Base-by-base conservation (phyloP, 2,797 vertebrate species). In the Pangasius krempfi region DNA sequence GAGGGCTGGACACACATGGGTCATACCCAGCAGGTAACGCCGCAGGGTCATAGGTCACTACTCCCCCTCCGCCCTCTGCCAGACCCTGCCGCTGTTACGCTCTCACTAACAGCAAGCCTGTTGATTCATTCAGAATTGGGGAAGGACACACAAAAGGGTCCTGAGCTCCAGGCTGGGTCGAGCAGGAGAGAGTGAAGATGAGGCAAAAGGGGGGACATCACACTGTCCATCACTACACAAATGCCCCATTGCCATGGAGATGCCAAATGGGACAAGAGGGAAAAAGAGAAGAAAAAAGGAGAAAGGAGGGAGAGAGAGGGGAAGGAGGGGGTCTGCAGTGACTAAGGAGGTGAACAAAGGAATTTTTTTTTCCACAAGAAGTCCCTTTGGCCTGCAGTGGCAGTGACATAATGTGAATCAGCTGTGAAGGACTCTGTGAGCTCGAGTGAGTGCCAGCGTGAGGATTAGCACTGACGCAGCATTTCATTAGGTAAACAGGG, bases 11-110 rank as follows among this genome's bases (percentile, higher is more conserved):
- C 89, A 89, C 91, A 88, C 90, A 91, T 86, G 89, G 91, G 83
- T 87, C 75, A 70, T 87, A 91, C 92, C 88, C 92, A 93, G 93
- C 93, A 93, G 92, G 93, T 93, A 92, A 89, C 70, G 58, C 83
- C 12, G n/a, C 56, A 68, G 83, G 93, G 91, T 91, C 92, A 89
- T 47, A 87, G 91, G 89, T 91, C 88, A 86, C 37, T 72, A 91
- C 92, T 90, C 62, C 79, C 73, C 87, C 86, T 87, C 90, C 78
- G 52, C 78, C 85, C 88, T 80, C n/a, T 62, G 22, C 84, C 83
- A 88, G 82, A 88, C 78, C 84, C 85, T 80, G 40, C 58, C 25
- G 64, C 54, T 70, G 84, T 86, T 54, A 73, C 64, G 20, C 86
- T 90, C 88, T 78, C 60, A 66, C 58, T 85, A 91, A 91, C 88